Conservation (phyloP, 2,888 invertebrate species). For the Oligia fasciuncula region DNA sequence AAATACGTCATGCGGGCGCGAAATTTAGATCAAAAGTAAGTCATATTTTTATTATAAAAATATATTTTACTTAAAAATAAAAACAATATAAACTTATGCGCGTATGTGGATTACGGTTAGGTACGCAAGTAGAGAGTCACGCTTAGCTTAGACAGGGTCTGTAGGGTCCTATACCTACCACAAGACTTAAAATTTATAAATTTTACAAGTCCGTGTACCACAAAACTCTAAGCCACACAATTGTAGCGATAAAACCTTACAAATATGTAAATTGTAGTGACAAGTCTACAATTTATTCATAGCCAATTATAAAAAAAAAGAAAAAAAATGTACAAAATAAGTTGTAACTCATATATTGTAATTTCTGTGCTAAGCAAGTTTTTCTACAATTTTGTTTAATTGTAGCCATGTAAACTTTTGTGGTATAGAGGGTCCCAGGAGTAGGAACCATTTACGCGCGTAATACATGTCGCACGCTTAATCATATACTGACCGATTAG, state of each 20-base stretch:
- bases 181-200: too few relatives aligned
- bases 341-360: too few relatives aligned
- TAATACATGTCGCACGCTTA: too few relatives aligned
- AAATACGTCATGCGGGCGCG: conserved; percentile 95
- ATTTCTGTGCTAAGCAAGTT: neutral
- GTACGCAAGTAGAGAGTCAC: neutral
- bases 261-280: neutral
- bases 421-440: neutral
- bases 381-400: neutral
- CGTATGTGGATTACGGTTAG: neutral
- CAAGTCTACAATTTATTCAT: too few relatives aligned
- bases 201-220: neutral
- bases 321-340: too few relatives aligned
- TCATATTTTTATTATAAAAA: neutral
- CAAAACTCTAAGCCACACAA: neutral
- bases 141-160: too few relatives aligned
- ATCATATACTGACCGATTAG: too few relatives aligned
- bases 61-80: too few relatives aligned
- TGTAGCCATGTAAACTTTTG: neutral
- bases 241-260: neutral
- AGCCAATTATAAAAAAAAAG: too few relatives aligned
- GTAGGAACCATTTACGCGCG: neutral
- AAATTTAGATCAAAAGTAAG: conserved; percentile 92
- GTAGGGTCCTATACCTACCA: too few relatives aligned
- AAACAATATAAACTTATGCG: neutral